phyloP scores from a whole-genome alignment of 2,113 vertebrate species.

The Mesembrinibis cayennensis region DNA sequence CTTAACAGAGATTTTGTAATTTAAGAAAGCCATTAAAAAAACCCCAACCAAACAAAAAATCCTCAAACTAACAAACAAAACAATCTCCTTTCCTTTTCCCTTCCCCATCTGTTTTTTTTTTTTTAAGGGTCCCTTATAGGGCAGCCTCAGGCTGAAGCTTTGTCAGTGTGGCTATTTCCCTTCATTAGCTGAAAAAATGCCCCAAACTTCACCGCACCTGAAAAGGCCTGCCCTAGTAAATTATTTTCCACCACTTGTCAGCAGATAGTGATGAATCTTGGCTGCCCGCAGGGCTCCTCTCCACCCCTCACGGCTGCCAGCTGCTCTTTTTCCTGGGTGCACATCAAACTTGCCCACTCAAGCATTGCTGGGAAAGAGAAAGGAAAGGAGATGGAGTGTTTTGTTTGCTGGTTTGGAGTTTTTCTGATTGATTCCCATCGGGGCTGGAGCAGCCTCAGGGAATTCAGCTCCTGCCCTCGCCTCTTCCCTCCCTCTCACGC shows the following conservation, averaged over 20 bases:
- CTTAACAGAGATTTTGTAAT: background rate
- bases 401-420: too few relatives aligned
- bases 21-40: background rate
- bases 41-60: background rate
- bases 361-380: background rate
- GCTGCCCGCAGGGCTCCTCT: background rate
- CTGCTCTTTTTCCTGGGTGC: background rate
- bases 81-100: background rate
- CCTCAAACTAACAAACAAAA: background rate
- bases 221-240: background rate
- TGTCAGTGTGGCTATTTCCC: fast-evolving
- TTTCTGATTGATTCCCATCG: background rate
- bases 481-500: background rate
- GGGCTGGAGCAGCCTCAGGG: background rate
- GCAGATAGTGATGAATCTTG: background rate
- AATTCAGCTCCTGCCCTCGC: background rate
- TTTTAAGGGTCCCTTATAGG: background rate
- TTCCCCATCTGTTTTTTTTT: background rate
- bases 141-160: background rate
- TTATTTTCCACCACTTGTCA: background rate
- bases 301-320: background rate
- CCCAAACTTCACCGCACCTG: background rate
- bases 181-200: background rate
- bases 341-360: background rate
- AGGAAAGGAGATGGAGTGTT: too few relatives aligned